A percentile compares a stretch with the other conserved stretches of the same genome.
Conservation (phyloP, 2,113 vertebrate genomes). For the Carollia perspicillata region DNA sequence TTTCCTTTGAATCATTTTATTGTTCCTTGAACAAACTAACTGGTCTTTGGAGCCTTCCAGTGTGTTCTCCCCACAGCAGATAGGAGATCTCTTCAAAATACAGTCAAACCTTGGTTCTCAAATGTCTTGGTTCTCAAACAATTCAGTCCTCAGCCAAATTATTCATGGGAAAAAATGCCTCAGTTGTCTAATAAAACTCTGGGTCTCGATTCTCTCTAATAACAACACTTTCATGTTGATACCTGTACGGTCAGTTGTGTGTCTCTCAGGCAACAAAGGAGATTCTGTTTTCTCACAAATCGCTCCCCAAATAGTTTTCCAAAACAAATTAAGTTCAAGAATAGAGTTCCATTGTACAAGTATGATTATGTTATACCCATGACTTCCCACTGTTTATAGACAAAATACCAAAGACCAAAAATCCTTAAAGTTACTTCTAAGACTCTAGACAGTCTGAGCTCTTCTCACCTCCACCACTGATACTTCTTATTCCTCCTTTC, state of each 20-base stretch:
- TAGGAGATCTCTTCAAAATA: conserved; percentile 1
- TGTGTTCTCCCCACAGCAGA: not conserved
- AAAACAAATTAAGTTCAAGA: too few relatives aligned
- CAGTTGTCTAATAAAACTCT: too few relatives aligned
- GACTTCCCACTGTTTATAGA: not conserved
- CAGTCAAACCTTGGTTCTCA: too few relatives aligned
- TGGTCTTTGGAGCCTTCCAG: not conserved
- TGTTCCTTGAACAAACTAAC: not conserved
- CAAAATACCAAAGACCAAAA: not conserved
- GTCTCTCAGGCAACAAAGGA: too few relatives aligned
- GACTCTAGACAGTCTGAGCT: not conserved
- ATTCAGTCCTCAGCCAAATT: too few relatives aligned
- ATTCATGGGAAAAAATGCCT: too few relatives aligned
- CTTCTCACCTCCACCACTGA: not conserved
- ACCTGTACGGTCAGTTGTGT: too few relatives aligned
- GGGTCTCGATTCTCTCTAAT: too few relatives aligned
- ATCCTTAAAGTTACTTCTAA: not conserved
- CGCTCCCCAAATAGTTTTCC: too few relatives aligned
- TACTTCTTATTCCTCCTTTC: not conserved
- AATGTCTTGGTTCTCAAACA: too few relatives aligned
- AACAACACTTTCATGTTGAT: too few relatives aligned
- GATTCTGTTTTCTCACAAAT: too few relatives aligned
- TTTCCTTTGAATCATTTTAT: not conserved
- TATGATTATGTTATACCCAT: not conserved
- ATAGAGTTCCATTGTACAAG: not conserved